These are phyloP conservation scores for Xerus inauris DNA, from an alignment of 2,113 vertebrate species.

Conservation along the genomic window DNA sequence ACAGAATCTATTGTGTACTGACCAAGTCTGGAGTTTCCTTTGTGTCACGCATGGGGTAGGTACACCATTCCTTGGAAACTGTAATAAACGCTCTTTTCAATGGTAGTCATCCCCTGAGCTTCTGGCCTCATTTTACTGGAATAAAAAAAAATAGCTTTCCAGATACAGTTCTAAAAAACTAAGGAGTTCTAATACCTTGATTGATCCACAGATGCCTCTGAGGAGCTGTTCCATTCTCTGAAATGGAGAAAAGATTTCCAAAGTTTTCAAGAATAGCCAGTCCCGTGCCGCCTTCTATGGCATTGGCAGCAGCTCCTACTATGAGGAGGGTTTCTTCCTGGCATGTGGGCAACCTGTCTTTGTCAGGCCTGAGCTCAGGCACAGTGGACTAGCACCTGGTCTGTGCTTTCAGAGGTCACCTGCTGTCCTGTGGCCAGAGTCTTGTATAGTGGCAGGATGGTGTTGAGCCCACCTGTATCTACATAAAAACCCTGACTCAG, in stretches of 20 bases:
- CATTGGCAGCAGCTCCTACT: background rate
- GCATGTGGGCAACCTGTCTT: too few species aligned
- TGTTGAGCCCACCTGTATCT: background rate
- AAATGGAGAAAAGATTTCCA: background rate
- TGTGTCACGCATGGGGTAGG: background rate
- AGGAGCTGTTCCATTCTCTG: background rate
- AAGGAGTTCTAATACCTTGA: background rate
- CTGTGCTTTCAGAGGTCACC: background rate
- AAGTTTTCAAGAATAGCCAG: background rate
- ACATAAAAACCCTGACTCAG: background rate
- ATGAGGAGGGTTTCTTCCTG: background rate
- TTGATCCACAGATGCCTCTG: background rate
- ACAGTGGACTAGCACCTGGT: background rate
- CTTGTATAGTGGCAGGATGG: background rate
- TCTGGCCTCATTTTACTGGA: background rate
- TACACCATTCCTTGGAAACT: background rate
- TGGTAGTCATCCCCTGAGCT: background rate
- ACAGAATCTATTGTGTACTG: background rate
- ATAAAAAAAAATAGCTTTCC: background rate
- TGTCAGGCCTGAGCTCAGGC: background rate
- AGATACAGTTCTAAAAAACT: background rate
- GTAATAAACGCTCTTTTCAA: background rate
- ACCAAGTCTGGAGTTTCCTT: background rate
- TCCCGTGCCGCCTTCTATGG: too few species aligned
- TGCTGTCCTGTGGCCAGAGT: background rate